Conservation (phyloP, 2,113 vertebrate genomes). For the Phyllostomus hastatus region DNA sequence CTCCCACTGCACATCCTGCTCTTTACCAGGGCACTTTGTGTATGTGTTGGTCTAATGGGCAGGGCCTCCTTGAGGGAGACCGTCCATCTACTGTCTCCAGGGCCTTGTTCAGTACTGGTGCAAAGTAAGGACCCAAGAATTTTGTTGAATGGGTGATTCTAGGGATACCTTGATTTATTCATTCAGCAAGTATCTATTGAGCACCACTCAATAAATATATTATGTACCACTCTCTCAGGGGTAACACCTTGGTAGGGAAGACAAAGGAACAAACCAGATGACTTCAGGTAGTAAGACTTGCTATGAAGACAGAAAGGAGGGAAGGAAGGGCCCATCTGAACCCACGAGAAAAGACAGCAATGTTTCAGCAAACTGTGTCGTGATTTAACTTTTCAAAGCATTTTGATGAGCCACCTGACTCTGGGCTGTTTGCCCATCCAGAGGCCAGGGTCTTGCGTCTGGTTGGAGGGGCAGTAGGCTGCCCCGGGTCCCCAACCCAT, state of each 20-base stretch:
- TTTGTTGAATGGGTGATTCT: neutral
- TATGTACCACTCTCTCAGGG: neutral
- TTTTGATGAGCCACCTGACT: neutral
- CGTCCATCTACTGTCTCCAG: neutral
- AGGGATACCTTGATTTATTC: neutral
- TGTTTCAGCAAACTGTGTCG: fast-evolving
- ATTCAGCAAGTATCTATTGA: neutral
- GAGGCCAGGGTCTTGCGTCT: no score
- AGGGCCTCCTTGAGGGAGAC: neutral
- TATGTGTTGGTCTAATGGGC: fast-evolving
- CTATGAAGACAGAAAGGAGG: neutral
- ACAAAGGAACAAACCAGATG: neutral
- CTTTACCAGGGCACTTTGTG: neutral
- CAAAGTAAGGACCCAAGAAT: neutral
- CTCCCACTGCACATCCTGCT: fast-evolving
- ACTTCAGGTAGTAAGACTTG: neutral
- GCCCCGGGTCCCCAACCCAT: neutral
- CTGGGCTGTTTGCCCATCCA: neutral
- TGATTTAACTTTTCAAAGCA: neutral
- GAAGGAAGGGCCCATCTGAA: neutral
- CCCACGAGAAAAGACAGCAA: neutral
- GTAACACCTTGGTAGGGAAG: neutral
- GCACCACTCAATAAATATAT: neutral
- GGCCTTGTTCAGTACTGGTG: neutral
- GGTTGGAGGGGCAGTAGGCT: neutral